Conservation (phyloP, 2,888 invertebrate species). For the Lycocerus yunnanus region DNA sequence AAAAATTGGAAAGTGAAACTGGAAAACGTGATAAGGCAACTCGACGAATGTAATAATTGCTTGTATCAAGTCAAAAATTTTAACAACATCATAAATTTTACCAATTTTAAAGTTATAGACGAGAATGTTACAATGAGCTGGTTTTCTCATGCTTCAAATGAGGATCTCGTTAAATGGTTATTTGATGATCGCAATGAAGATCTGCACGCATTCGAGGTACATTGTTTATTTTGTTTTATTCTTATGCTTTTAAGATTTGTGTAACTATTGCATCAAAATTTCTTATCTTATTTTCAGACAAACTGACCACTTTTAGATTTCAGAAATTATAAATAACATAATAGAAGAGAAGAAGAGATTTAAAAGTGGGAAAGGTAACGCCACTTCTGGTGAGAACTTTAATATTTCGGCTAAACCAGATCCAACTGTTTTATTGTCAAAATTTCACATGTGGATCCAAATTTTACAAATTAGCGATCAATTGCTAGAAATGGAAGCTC, state of each 20-base stretch:
- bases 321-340: background rate
- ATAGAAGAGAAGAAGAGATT: background rate
- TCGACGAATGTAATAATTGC: too few species aligned
- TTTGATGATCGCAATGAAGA: conserved; percentile 10
- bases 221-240: too few species aligned
- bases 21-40: too few species aligned
- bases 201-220: background rate
- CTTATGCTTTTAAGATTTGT: too few species aligned
- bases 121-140: conserved; percentile 50
- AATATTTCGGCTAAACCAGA: background rate
- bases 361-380: background rate
- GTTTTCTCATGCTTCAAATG: conserved; percentile 40
- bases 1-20: background rate
- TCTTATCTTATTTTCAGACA: too few species aligned
- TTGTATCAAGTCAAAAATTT: too few species aligned
- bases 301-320: background rate
- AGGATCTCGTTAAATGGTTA: conserved; percentile 40
- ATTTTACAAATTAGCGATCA: background rate
- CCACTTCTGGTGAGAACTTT: background rate
- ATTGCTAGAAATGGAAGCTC: background rate
- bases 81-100: conserved; percentile 40
- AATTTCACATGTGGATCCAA: background rate
- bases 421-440: background rate
- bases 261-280: too few species aligned
- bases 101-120: conserved; percentile 35